Evolutionary conservation across 35 echinoderm and acorn worm genomes (phyloP).

Genomic region (Apostichopus californicus): DNA sequence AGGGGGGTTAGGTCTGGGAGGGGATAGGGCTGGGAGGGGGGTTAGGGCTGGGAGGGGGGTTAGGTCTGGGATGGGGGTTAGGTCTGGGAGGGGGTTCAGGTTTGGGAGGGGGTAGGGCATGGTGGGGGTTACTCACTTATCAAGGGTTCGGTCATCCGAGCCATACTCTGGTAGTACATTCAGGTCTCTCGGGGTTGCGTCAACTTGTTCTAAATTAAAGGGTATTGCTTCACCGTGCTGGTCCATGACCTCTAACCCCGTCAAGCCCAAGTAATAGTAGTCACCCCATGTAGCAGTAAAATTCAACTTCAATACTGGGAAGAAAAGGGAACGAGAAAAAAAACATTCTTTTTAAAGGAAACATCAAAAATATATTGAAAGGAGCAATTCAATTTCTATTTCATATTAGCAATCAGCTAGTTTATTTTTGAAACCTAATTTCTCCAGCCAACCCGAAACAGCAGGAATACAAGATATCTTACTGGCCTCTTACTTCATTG

Average conservation of each 20-base stretch:
- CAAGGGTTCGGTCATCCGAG: conserved; percentile 87
- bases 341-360: not conserved
- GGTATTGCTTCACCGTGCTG: conserved; percentile 70
- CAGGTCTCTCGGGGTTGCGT: conserved; percentile 79
- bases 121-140: conserved; percentile 66
- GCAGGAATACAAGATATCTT: too few relatives aligned
- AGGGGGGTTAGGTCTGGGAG: too few relatives aligned
- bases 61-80: not conserved
- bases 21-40: too few relatives aligned
- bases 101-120: not conserved
- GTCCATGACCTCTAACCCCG: conserved; percentile 91
- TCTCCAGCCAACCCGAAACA: too few relatives aligned
- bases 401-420: too few relatives aligned
- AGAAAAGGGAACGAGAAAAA: not conserved
- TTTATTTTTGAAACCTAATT: too few relatives aligned
- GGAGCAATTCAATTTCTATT: too few relatives aligned
- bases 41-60: too few relatives aligned
- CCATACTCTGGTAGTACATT: conserved; percentile 90
- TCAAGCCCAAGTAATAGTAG: conserved; percentile 83
- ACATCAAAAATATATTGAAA: too few relatives aligned
- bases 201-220: conserved; percentile 70
- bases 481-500: too few relatives aligned
- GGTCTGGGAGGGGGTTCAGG: not conserved
- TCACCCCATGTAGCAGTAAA: conserved; percentile 96
- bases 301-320: conserved; percentile 63